Percentiles rank a stretch among this genome's conserved stretches.
Evolutionary conservation across 2,888 invertebrate species (phyloP).

Genomic region (Polydrusus tereticollis): DNA sequence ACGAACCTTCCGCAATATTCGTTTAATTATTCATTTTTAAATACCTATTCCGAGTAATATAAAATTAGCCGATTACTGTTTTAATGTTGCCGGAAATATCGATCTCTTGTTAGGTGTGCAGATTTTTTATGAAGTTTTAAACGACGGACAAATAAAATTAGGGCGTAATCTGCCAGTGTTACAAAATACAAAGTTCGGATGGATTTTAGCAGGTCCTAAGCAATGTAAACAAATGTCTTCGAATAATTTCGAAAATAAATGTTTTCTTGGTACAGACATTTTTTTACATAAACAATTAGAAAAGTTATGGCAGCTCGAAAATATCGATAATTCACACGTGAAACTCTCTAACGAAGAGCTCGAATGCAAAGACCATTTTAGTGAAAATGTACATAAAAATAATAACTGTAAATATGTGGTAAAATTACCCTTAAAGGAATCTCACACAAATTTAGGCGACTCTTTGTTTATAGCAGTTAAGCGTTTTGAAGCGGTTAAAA

Average conservation of each 20-base stretch:
- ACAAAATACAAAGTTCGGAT: slow-evolving; percentile 13
- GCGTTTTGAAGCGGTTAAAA: slow-evolving; percentile 14
- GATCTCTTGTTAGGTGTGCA: slow-evolving; percentile 21
- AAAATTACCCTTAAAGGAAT: slow-evolving; percentile 21
- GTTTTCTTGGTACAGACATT: not conserved
- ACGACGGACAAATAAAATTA: not conserved
- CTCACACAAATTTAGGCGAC: slow-evolving; percentile 9
- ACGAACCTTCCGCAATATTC: too few relatives aligned
- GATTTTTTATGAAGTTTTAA: not conserved
- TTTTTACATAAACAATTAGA: slow-evolving; percentile 10
- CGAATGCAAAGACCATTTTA: slow-evolving; percentile 22
- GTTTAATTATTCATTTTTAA: too few relatives aligned
- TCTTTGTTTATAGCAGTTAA: slow-evolving; percentile 20
- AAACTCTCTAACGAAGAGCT: slow-evolving; percentile 17
- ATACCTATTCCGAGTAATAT: slow-evolving; percentile 14
- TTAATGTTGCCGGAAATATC: not conserved
- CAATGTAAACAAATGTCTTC: too few relatives aligned
- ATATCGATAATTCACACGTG: not conserved
- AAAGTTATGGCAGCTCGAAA: slow-evolving; percentile 28
- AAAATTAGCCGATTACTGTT: slow-evolving; percentile 16
- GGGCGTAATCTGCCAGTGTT: not conserved
- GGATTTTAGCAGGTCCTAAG: not conserved
- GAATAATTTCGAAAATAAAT: too few relatives aligned
- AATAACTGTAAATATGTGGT: slow-evolving; percentile 14
- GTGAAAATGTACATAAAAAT: not conserved